Conservation (phyloP, 2,888 invertebrate species). For the Netelia melanura region DNA sequence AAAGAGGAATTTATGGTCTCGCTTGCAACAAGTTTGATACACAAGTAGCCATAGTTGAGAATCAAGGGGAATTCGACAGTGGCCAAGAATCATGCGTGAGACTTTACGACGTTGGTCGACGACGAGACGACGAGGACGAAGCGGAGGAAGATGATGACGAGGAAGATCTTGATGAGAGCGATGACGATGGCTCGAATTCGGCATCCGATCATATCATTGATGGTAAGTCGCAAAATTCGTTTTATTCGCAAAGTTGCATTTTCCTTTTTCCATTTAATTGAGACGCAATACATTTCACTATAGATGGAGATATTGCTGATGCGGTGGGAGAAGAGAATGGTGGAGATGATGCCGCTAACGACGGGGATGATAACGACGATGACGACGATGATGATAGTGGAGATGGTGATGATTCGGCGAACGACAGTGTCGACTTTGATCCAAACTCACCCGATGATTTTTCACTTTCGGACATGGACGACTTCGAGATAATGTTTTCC, state of each 20-base stretch:
- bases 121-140: constrained; percentile 95
- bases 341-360: constrained; percentile 73
- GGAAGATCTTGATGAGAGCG: constrained; percentile 87
- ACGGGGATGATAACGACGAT: constrained; percentile 74
- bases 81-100: constrained; percentile 96
- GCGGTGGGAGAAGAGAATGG: constrained; percentile 73
- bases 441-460: constrained; percentile 76
- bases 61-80: constrained; percentile 92
- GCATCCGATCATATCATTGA: constrained; percentile 85
- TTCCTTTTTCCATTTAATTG: constrained; percentile 16
- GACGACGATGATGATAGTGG: constrained; percentile 78
- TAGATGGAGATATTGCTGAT: constrained; percentile 76
- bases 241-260: constrained; percentile 4
- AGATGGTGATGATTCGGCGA: constrained; percentile 79
- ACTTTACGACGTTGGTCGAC: constrained; percentile 96
- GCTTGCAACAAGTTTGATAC: constrained; percentile 94
- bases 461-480: constrained; percentile 79
- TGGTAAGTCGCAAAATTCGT: constrained; percentile 73
- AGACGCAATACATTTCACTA: background rate
- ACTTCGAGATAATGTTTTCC: constrained; percentile 78
- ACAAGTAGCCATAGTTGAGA: constrained; percentile 96
- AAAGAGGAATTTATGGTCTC: constrained; percentile 94
- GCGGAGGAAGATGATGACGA: constrained; percentile 90
- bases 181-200: constrained; percentile 86
- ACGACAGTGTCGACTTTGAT: constrained; percentile 78